Evolutionary conservation across 2,888 invertebrate genomes (phyloP), one percentile per base, ranked within the genome.

Genomic region (Eustalomyia histrio): DNA sequence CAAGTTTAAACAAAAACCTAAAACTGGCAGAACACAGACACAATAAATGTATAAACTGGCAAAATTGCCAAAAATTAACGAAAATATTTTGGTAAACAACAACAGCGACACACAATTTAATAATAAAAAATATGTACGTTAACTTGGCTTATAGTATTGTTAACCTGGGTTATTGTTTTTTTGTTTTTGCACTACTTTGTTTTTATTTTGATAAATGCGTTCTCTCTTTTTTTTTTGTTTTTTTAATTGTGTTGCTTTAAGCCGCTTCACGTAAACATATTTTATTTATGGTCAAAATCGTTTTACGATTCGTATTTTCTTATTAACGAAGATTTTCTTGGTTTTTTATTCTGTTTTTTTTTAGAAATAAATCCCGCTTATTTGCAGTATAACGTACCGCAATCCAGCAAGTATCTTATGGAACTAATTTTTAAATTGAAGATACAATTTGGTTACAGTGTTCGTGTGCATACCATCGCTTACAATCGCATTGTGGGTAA

Each of bases 401-500:
- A 84, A 83, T 50, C 71, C 71, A 84, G 80, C 84, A 83, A 84
- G 82, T 83, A 75, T 81, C 84, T 83, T 65, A 79, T 83, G 67
- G 61, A 78, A 87, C 85, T 87, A 79, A 86, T 64, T 58, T 81
- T 65, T 33, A 16, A 67, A 50, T 60, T 58, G 18, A 43, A 65
- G 74, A 71, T 67, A 78, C 74, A 61, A 18, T 78, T 74, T n/a
- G 71, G 50, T 63, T 33, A 47, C 61, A 69, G 65, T 76, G 55
- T 63, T 76, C 53, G 60, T 68, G 6, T 47, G 47, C 29, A n/a
- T 16, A 43, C n/a, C 21, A 39, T 60, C 16, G 18, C 43, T 9
- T 16, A 33, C 33, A 33, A n/a, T 29, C 16, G 43, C 21, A 43
- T n/a, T 14, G 43, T 47, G 43, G 12, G 39, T 47, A n/a, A 7